Base-by-base conservation (phyloP, 2,113 vertebrate genomes). In the Pseudolaguvia tuberculata region DNA sequence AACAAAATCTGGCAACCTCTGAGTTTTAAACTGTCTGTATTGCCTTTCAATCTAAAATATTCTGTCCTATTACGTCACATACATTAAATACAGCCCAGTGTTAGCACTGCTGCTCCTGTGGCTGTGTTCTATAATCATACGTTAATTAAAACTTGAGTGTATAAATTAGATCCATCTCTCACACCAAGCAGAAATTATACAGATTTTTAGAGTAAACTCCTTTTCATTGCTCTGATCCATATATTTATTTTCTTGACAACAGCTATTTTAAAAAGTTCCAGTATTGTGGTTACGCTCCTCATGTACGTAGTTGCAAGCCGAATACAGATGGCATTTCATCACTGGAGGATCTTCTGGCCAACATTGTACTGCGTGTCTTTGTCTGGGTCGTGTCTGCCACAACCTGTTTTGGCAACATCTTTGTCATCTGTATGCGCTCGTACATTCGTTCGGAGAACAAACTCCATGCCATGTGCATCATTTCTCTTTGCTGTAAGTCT, bases 221-320 rank as follows among this genome's bases (percentile, higher is more conserved):
- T 42, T 0, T 48, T 23, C 11, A 11, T 25, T 21, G 11, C n/a
- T 27, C 5, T 27, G 45, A 17, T 48, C 42, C 39, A 48, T 2
- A 6, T 3, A 35, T 9, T 42, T 65, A 2, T 42, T 72, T 29
- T 31, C 57, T 27, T 53, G 2, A 51, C 27, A 14, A 23, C 81
- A 98, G 95, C 84, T 99, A 98, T 83, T 99, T 99, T 82, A 99
- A 95, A 89, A 98, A 96, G 84, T 98, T 98, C 89, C 96, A 98
- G 84, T 99, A 98, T 83, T 99, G 96, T 63, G 94, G 94, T 1
- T 97, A 97, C 9, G 95, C 96, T 1, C 94, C 96, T 12, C 96
- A 98, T 0, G 95, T 98, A 48, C 95, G 96, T 61, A 98, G 94
- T 87, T 99, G 96, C 81, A 99, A 98, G 71, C 96, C 96, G 56